phyloP scores from a whole-genome alignment of 2,797 vertebrate genomes.

The Pyrocephalus nanus region DNA sequence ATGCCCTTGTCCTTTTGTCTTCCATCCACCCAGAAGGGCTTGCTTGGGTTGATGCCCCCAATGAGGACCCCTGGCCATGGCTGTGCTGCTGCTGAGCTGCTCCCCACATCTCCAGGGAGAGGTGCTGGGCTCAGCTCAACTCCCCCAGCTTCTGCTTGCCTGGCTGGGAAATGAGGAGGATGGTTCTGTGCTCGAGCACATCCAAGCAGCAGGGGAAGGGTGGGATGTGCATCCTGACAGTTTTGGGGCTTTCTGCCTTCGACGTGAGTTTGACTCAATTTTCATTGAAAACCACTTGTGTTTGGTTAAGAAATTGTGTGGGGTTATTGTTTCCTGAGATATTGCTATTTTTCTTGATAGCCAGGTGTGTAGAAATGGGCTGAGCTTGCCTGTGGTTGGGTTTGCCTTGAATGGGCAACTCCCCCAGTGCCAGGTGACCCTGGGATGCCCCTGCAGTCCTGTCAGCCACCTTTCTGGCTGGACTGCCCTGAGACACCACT shows the following conservation, averaged over 20 bases:
- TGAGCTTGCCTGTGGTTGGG: neutral
- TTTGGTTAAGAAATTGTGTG: neutral
- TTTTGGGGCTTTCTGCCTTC: neutral
- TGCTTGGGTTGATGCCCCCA: rapidly evolving
- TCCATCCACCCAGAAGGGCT: neutral
- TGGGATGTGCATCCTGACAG: neutral
- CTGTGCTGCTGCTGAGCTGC: neutral
- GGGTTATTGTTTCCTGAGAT: neutral
- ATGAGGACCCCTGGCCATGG: neutral
- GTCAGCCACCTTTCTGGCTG: neutral
- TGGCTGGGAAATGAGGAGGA: rapidly evolving
- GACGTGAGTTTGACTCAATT: rapidly evolving
- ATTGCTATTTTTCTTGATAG: rapidly evolving
- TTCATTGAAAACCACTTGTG: neutral
- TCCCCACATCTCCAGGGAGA: neutral
- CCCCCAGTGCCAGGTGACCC: rapidly evolving
- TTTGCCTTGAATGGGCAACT: neutral
- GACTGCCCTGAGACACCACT: neutral
- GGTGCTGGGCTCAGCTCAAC: neutral
- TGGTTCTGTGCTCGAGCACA: neutral
- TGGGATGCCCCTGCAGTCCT: neutral
- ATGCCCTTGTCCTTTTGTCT: neutral
- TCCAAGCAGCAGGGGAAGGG: neutral
- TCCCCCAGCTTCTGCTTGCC: neutral
- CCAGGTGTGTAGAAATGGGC: neutral